Conservation (phyloP, 2,797 vertebrate species). For the Phoxinus dragarum region DNA sequence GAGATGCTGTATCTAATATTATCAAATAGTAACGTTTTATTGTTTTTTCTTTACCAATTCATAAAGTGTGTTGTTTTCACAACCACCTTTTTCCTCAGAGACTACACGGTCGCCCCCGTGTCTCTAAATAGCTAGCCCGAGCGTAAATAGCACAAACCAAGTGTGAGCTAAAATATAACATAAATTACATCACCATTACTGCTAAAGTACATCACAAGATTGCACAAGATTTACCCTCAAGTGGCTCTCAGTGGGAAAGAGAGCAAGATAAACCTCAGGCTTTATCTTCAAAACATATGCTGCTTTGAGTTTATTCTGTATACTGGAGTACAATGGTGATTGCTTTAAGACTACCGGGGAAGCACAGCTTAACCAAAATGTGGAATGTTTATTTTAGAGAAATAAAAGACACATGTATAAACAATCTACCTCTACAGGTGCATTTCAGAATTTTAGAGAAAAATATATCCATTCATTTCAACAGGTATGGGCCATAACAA, state of each 20-base stretch:
- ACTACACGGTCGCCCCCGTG: not conserved
- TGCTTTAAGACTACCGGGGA: not conserved
- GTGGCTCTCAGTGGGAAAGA: not conserved
- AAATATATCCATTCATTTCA: not conserved
- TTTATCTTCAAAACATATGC: conserved; percentile 28
- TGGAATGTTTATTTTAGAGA: not conserved
- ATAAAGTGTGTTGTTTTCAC: not conserved
- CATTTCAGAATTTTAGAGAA: not conserved
- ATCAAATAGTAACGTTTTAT: not conserved
- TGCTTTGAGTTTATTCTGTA: conserved; percentile 5
- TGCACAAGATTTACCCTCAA: conserved; percentile 23
- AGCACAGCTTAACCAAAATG: not conserved
- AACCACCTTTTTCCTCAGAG: not conserved
- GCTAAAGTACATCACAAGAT: conserved; percentile 16
- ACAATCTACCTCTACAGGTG: not conserved
- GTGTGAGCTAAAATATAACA: conserved; percentile 23
- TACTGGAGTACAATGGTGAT: not conserved
- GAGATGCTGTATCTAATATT: not conserved
- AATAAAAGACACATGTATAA: not conserved
- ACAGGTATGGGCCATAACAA: not conserved
- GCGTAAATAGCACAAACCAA: conserved; percentile 30
- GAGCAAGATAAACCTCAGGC: conserved; percentile 10
- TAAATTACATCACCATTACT: conserved; percentile 23
- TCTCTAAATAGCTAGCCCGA: conserved; percentile 10
- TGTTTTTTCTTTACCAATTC: not conserved